These are phyloP conservation scores for Eurystomus glaucurus DNA, from an alignment of 2,797 vertebrate genomes.

Conservation along the genomic window DNA sequence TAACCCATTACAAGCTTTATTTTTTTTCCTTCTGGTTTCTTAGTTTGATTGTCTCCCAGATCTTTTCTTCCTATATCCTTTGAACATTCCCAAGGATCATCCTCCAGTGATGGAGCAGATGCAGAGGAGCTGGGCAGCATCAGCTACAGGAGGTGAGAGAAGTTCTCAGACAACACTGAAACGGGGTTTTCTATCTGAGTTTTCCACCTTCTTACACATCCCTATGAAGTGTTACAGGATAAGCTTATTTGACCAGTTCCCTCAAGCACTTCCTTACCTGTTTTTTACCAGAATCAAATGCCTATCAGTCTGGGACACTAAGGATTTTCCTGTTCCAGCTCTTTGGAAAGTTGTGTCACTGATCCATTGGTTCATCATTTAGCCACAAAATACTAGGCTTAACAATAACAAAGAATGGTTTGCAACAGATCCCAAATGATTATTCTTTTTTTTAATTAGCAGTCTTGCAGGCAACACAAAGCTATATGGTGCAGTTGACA, in stretches of 20 bases:
- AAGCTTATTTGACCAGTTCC: not conserved
- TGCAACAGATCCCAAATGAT: not conserved
- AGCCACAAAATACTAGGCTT: not conserved
- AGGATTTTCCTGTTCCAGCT: not conserved
- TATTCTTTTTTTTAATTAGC: not conserved
- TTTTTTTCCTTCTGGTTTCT: not conserved
- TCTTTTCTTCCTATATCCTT: not conserved
- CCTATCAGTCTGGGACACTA: not conserved
- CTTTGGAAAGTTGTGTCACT: not conserved
- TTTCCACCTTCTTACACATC: not conserved
- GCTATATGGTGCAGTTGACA: not conserved
- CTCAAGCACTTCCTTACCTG: not conserved
- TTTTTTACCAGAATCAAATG: not conserved
- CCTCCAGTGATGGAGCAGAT: not conserved
- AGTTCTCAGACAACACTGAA: not conserved
- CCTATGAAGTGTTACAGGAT: not conserved
- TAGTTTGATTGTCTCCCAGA: not conserved
- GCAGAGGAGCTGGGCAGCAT: fast-evolving
- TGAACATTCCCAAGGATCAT: not conserved
- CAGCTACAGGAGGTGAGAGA: not conserved
- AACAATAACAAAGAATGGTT: not conserved
- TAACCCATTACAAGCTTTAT: not conserved
- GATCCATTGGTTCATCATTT: not conserved
- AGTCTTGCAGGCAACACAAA: not conserved
- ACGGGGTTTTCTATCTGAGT: fast-evolving